A percentile compares a stretch with the other conserved stretches of the same genome.
Conservation (phyloP, 2,888 invertebrate genomes). For the Cheilosia vulpina region DNA sequence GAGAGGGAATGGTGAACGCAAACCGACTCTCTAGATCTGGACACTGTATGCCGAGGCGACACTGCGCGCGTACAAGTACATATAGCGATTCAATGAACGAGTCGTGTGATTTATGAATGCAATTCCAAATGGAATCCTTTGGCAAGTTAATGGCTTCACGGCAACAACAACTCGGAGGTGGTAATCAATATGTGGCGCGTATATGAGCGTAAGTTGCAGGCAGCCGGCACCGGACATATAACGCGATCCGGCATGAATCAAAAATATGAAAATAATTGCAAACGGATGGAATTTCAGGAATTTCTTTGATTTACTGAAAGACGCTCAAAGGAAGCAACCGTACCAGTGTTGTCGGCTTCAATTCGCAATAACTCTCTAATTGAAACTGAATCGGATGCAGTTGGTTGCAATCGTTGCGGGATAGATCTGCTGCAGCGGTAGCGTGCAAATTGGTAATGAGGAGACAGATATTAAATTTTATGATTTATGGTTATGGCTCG, state of each 20-base stretch:
- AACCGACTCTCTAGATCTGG: not conserved
- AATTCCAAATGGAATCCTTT: conserved; percentile 72
- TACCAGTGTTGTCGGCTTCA: not conserved
- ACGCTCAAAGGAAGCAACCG: not conserved
- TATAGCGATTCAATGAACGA: conserved; percentile 64
- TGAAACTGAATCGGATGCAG: conserved; percentile 48
- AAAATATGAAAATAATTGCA: conserved; percentile 75
- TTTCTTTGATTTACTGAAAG: conserved; percentile 65
- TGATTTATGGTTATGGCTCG: conserved; percentile 36
- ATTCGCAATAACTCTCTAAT: conserved; percentile 48
- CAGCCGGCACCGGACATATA: conserved; percentile 7
- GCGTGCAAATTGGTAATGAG: conserved; percentile 54
- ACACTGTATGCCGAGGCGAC: conserved; percentile 19
- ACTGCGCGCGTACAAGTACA: conserved; percentile 9
- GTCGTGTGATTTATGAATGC: conserved; percentile 71
- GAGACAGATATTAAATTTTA: conserved; percentile 23
- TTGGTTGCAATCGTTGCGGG: not conserved
- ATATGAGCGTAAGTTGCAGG: conserved; percentile 25
- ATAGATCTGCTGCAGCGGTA: conserved; percentile 37
- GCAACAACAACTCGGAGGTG: conserved; percentile 56
- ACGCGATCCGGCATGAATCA: conserved; percentile 65
- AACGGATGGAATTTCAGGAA: conserved; percentile 71
- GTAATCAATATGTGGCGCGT: conserved; percentile 68
- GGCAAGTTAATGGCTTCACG: conserved; percentile 62
- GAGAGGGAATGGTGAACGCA: too few relatives aligned